These are phyloP conservation scores for Drosophila picticornis DNA, from an alignment of 2,888 invertebrate genomes.

Conservation along the genomic window DNA sequence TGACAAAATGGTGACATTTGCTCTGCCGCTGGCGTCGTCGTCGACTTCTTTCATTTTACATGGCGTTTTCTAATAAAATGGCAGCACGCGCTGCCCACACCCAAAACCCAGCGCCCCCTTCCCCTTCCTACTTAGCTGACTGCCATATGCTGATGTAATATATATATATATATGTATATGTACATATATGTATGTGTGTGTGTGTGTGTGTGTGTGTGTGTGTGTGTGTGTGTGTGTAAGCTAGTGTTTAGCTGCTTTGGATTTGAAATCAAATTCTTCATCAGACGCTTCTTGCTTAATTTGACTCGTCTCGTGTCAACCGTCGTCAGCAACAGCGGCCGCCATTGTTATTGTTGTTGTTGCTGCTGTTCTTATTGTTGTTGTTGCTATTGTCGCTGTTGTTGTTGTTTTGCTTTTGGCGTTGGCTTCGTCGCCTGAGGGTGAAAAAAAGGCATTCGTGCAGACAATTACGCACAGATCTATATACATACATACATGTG, in stretches of 20 bases:
- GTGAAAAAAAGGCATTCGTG: slow-evolving; percentile 79
- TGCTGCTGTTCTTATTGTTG: slow-evolving; percentile 32
- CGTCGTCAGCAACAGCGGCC: slow-evolving; percentile 70
- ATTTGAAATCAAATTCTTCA: slow-evolving; percentile 13
- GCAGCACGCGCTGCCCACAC: slow-evolving; percentile 66
- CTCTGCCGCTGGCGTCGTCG: slow-evolving; percentile 23
- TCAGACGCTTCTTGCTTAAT: slow-evolving; percentile 49
- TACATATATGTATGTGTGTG: neutral
- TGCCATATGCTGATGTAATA: slow-evolving; percentile 34
- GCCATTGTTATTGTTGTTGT: slow-evolving; percentile 42
- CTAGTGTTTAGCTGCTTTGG: slow-evolving; percentile 27
- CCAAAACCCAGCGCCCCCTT: slow-evolving; percentile 11
- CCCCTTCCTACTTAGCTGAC: neutral
- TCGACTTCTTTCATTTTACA: slow-evolving; percentile 61
- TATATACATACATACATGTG: slow-evolving; percentile 7
- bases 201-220: slow-evolving; percentile 2
- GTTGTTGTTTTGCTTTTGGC: slow-evolving; percentile 60
- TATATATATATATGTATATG: neutral
- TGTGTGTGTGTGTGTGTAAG: slow-evolving; percentile 4
- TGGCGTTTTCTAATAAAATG: slow-evolving; percentile 80
- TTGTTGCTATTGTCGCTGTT: slow-evolving; percentile 29
- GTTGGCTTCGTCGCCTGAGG: slow-evolving; percentile 80
- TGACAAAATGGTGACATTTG: slow-evolving; percentile 80
- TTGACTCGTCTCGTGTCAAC: slow-evolving; percentile 75
- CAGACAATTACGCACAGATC: slow-evolving; percentile 51